Conservation (phyloP, 2,797 vertebrate genomes). For the Gymnodraco acuticeps region DNA sequence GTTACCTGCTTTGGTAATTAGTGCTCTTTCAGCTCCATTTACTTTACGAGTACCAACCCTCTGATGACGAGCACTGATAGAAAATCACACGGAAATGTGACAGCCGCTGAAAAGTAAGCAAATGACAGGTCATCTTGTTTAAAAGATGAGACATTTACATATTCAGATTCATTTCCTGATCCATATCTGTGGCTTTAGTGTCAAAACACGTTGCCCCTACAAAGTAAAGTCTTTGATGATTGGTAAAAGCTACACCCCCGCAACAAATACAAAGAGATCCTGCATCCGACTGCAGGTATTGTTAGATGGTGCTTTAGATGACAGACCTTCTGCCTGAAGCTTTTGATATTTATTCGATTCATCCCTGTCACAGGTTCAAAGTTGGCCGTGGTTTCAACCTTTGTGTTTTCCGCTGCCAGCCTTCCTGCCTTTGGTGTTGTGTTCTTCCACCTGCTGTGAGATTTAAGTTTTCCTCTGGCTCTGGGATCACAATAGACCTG, state of each 20-base stretch:
- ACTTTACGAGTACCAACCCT: background rate
- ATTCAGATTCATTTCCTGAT: background rate
- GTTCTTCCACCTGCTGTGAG: slow-evolving; percentile 49
- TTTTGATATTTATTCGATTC: slow-evolving; percentile 31
- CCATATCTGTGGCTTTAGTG: background rate
- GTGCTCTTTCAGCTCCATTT: background rate
- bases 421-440: slow-evolving; percentile 48
- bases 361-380: slow-evolving; percentile 39
- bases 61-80: background rate
- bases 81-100: background rate
- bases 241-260: background rate
- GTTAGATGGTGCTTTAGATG: background rate
- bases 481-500: slow-evolving; percentile 41
- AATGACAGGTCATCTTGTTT: background rate
- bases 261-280: background rate
- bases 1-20: background rate
- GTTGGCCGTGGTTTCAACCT: slow-evolving; percentile 31
- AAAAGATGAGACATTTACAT: background rate
- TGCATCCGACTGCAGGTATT: background rate
- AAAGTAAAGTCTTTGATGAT: slow-evolving; percentile 6
- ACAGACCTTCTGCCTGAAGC: slow-evolving; percentile 16
- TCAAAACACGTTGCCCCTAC: slow-evolving; percentile 1
- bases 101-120: background rate
- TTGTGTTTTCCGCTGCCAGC: slow-evolving; percentile 39
- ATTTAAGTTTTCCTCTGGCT: slow-evolving; percentile 42